Percentiles rank a stretch among this genome's conserved stretches.
Conservation (phyloP, 2,888 invertebrate genomes). For the Lasioglossum calceatum region DNA sequence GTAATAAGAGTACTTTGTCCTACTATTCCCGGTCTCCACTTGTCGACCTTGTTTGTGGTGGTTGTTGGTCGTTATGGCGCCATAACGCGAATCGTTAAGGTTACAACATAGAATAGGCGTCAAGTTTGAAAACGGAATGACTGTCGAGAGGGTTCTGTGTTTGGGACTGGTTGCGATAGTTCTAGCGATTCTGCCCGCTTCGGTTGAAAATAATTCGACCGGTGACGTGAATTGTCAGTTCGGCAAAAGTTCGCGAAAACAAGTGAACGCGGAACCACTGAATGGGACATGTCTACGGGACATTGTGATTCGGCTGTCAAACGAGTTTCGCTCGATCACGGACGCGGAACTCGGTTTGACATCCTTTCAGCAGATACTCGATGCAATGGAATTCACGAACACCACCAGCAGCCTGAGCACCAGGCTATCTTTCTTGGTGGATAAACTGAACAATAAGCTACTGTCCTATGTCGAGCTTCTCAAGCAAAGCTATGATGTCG, state of each 20-base stretch:
- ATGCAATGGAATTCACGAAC: conserved; percentile 78
- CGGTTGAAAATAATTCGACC: conserved; percentile 21
- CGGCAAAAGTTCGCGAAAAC: conserved; percentile 79
- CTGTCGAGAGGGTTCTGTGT: conserved; percentile 37
- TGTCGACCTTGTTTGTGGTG: conserved; percentile 57
- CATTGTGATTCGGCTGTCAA: conserved; percentile 78
- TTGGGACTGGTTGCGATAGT: conserved; percentile 29
- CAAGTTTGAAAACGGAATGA: conserved; percentile 38
- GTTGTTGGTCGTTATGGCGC: conserved; percentile 38
- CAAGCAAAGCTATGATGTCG: conserved; percentile 73
- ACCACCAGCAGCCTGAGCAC: conserved; percentile 70
- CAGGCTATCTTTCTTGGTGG: conserved; percentile 73
- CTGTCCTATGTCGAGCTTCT: conserved; percentile 74
- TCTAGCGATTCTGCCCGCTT: conserved; percentile 16
- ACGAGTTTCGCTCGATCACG: conserved; percentile 70
- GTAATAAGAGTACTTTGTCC: conserved; percentile 40
- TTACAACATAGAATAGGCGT: conserved; percentile 41
- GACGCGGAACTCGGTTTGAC: conserved; percentile 80
- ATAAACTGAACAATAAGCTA: conserved; percentile 78
- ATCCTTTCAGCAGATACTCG: conserved; percentile 78
- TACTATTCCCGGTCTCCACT: conserved; percentile 46
- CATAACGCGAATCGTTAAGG: conserved; percentile 53
- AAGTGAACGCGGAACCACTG: conserved; percentile 80
- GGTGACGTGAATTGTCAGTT: conserved; percentile 75
- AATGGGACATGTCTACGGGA: conserved; percentile 81